These are phyloP conservation scores for Heliconius hewitsoni DNA, from an alignment of 1,140 invertebrate genomes.

Conservation along the genomic window DNA sequence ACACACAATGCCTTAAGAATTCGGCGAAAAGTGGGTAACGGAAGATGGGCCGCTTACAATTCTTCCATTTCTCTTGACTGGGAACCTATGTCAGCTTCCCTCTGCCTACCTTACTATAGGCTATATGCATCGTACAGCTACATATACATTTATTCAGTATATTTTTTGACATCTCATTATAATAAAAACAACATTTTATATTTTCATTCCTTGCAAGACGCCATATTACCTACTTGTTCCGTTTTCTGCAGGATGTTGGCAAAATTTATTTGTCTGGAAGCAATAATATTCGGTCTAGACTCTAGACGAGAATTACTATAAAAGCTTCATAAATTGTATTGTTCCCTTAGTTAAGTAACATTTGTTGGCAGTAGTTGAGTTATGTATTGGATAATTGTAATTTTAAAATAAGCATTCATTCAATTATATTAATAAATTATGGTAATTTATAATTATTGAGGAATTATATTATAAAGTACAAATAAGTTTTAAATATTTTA, in stretches of 20 bases:
- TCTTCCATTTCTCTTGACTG: too few species aligned
- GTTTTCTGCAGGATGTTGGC: slow-evolving; percentile 6
- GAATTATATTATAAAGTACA: not conserved
- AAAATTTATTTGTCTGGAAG: slow-evolving; percentile 25
- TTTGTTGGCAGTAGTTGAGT: not conserved
- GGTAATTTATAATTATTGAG: too few species aligned
- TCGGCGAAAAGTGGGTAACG: too few species aligned
- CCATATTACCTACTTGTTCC: slow-evolving; percentile 1
- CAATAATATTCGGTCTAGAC: slow-evolving; percentile 24
- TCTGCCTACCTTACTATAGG: too few species aligned
- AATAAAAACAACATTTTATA: not conserved
- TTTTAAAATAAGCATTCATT: too few species aligned
- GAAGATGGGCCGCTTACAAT: too few species aligned
- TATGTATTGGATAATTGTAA: too few species aligned
- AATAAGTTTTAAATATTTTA: not conserved
- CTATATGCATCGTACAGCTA: too few species aligned
- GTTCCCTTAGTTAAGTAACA: not conserved
- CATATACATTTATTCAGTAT: too few species aligned
- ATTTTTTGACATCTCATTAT: not conserved
- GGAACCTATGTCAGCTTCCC: too few species aligned
- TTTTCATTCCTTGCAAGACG: not conserved
- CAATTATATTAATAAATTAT: too few species aligned
- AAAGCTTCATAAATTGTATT: not conserved
- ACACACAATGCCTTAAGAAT: too few species aligned
- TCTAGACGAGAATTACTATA: slow-evolving; percentile 17